Conservation (phyloP, 2,888 invertebrate species). For the Opisthograptis luteolata region DNA sequence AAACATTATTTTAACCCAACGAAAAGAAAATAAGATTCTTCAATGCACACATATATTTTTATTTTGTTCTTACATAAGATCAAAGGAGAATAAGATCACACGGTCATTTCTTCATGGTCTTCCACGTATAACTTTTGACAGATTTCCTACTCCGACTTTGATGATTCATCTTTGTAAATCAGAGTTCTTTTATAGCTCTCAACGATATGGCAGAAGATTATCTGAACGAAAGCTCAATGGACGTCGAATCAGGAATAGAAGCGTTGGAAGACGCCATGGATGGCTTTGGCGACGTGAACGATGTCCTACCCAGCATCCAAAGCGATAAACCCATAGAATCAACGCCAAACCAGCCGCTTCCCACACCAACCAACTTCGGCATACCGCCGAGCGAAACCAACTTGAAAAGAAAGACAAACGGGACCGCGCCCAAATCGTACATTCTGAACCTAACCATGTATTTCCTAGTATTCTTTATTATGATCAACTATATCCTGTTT, state of each 20-base stretch:
- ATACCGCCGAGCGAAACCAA: conserved; percentile 65
- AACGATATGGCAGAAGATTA: conserved; percentile 63
- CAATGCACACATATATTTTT: too few species aligned
- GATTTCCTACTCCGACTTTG: too few species aligned
- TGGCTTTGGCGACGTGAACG: conserved; percentile 58
- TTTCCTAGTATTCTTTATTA: conserved; percentile 64
- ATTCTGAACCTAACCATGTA: conserved; percentile 70
- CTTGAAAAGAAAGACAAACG: conserved; percentile 37
- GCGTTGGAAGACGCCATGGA: conserved; percentile 77
- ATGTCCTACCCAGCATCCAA: conserved; percentile 39
- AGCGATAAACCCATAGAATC: conserved; percentile 44
- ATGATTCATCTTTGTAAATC: too few species aligned
- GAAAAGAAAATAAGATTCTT: too few species aligned
- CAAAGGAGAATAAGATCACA: too few species aligned
- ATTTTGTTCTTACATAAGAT: too few species aligned
- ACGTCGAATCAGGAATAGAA: conserved; percentile 81
- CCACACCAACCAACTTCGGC: conserved; percentile 51
- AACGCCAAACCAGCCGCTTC: conserved; percentile 35
- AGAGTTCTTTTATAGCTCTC: conserved; percentile 40
- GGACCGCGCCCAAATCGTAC: conserved; percentile 45
- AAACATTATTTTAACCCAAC: too few species aligned
- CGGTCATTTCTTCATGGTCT: too few species aligned
- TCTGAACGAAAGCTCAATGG: conserved; percentile 59
- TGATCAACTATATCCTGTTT: conserved; percentile 64
- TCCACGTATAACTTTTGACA: too few species aligned